Percentiles rank a stretch among this genome's conserved stretches.
phyloP scores from a whole-genome alignment of 2,113 vertebrate genomes.

The Eulemur rufifrons region DNA sequence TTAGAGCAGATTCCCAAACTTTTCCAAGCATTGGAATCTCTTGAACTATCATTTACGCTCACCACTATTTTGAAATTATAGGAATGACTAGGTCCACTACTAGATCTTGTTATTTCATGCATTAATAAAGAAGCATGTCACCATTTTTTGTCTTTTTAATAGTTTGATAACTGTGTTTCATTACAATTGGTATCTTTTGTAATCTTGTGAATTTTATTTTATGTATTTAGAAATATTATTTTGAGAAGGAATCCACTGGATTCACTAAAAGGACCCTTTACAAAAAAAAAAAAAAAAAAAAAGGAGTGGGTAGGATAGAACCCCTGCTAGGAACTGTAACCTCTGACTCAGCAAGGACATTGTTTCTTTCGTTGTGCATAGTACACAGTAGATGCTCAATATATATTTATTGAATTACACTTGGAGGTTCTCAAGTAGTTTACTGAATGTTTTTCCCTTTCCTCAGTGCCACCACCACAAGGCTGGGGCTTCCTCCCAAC shows the following conservation, averaged over 20 bases:
- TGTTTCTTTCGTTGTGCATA: background rate
- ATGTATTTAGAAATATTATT: background rate
- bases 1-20: background rate
- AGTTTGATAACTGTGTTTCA: constrained; percentile 14
- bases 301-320: background rate
- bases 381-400: background rate
- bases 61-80: constrained; percentile 34
- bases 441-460: constrained; percentile 17
- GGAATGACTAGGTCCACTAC: background rate
- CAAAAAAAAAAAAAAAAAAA: background rate
- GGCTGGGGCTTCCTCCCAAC: background rate
- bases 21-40: background rate
- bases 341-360: background rate
- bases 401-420: background rate
- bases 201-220: constrained; percentile 13
- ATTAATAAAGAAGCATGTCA: background rate
- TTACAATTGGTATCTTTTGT: constrained; percentile 12
- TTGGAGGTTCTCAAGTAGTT: background rate
- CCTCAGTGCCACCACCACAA: background rate
- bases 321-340: background rate
- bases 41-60: background rate
- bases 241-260: background rate
- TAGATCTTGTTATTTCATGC: background rate
- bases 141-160: background rate
- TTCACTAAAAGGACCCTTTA: background rate